Evolutionary conservation across 2,888 invertebrate genomes (phyloP), one percentile per base, ranked within the genome.

Genomic region (Phrixothrix hirtus): DNA sequence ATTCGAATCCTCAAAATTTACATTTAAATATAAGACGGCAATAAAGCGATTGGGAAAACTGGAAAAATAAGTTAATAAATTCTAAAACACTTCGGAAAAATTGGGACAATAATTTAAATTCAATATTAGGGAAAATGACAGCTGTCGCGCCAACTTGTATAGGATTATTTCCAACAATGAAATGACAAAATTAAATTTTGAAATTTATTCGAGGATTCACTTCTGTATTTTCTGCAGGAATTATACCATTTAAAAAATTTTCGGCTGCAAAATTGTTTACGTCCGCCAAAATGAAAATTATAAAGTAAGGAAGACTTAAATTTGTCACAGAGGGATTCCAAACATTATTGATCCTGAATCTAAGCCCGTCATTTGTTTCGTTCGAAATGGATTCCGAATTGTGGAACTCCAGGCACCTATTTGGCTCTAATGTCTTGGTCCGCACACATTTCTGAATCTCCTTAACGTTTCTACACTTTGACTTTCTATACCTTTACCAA

Each of bases 1-100:
- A 51, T 51, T 45, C 32, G 16, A 29, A 13, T 34, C 44, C 14
- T 26, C 35, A 43, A 36, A 44, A 51, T 51, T 51, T 51, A 38
- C 50, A 51, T 44, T 51, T 44, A 38, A 44, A 44, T 51, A 39
- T 44, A 32, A 51, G 50, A 39, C 27, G 39, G 45, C 27, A 39
- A 45, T 51, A 45, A 51, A 45, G 34, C 38, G 51, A 51, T 51
- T 45, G 39, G 26, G 39, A 36, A 32, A 51, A 35, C 34, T 43
- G 27, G 37, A 47, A 53, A 48, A 54, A 54, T 48, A 54, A 54
- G 38, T 54, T 48, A 48, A 54, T 47, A 54, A 48, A 48, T 54
- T 54, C 37, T 36, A 48, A 44, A 44, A 44, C 42, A 47, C 42
- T 51, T 36, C 42, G 27, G 37, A 36, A 47, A 53, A 53, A 47